Evolutionary conservation across 2,888 invertebrate genomes (phyloP).

Genomic region (Thelaira solivaga): DNA sequence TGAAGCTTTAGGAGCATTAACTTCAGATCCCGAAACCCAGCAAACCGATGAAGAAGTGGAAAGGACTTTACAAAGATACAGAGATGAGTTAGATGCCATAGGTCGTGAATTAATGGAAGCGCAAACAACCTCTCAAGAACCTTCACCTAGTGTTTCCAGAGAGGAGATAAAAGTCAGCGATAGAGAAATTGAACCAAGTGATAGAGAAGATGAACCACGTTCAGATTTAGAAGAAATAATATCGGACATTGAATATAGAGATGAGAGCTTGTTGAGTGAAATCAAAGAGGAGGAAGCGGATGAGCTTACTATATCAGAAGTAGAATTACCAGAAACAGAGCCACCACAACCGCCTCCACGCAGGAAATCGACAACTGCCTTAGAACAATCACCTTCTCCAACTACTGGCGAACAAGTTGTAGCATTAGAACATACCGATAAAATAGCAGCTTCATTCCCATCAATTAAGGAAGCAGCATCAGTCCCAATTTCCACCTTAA

Average conservation of each 20-base stretch:
- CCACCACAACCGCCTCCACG: slow-evolving; percentile 71
- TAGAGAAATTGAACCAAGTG: slow-evolving; percentile 36
- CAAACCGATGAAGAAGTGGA: slow-evolving; percentile 53
- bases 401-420: slow-evolving; percentile 27
- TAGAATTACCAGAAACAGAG: slow-evolving; percentile 48
- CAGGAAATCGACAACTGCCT: slow-evolving; percentile 70
- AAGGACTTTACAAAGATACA: slow-evolving; percentile 48
- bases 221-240: slow-evolving; percentile 61
- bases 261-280: slow-evolving; percentile 59
- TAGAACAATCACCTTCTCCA: slow-evolving; percentile 64
- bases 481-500: not conserved
- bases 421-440: slow-evolving; percentile 31
- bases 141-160: slow-evolving; percentile 52
- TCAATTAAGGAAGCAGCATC: not conserved
- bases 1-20: slow-evolving; percentile 69
- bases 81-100: slow-evolving; percentile 58
- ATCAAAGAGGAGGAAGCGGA: slow-evolving; percentile 65
- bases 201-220: slow-evolving; percentile 49
- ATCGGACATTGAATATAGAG: slow-evolving; percentile 36
- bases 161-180: slow-evolving; percentile 55
- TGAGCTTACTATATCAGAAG: slow-evolving; percentile 63
- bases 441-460: slow-evolving; percentile 59
- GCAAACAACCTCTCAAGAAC: slow-evolving; percentile 58
- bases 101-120: slow-evolving; percentile 54
- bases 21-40: slow-evolving; percentile 61